phyloP scores from a whole-genome alignment of 1,140 invertebrate genomes.

The Pinna nobilis region DNA sequence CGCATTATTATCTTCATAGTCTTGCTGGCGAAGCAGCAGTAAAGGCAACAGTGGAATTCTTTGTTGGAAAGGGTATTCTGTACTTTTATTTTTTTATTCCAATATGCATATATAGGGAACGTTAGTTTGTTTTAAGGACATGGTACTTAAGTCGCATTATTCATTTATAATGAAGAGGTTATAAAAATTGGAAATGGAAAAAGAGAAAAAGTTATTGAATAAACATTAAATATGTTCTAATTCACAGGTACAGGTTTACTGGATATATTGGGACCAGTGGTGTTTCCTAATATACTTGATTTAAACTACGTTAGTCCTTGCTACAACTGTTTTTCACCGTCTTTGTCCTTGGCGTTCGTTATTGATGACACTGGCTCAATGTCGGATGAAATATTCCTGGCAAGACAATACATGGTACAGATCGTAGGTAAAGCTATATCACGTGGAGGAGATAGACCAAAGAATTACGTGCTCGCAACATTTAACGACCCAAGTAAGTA shows the following conservation, averaged over 20 bases:
- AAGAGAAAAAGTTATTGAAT: neutral
- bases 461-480: slow-evolving; percentile 30
- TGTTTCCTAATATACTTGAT: neutral
- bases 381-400: slow-evolving; percentile 25
- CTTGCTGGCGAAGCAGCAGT: slow-evolving; percentile 12
- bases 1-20: slow-evolving; percentile 19
- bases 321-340: slow-evolving; percentile 28
- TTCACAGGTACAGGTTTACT: slow-evolving; percentile 1
- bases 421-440: slow-evolving; percentile 1
- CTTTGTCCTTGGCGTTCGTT: slow-evolving; percentile 25
- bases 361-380: slow-evolving; percentile 40
- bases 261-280: neutral
- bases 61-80: slow-evolving; percentile 24
- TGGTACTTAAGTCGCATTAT: too few species aligned
- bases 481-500: slow-evolving; percentile 37
- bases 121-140: too few species aligned
- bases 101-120: neutral
- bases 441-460: neutral
- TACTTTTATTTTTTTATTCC: neutral
- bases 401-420: neutral
- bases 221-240: neutral
- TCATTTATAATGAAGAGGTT: neutral
- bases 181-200: neutral
- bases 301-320: slow-evolving; percentile 2
- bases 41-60: slow-evolving; percentile 19